phyloP scores from a whole-genome alignment of 2,113 vertebrate genomes.

The Gavia stellata region DNA sequence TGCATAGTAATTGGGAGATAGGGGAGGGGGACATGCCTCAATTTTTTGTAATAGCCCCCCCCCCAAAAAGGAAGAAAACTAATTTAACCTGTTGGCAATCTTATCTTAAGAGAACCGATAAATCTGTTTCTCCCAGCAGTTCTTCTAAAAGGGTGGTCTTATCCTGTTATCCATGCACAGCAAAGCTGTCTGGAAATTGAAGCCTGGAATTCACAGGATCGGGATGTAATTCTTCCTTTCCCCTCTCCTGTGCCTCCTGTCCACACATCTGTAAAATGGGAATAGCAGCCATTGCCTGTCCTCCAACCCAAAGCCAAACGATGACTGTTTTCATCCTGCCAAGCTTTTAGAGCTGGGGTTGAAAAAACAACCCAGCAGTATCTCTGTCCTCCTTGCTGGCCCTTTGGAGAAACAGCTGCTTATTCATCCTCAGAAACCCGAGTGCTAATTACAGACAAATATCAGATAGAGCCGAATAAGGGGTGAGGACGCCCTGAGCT shows the following conservation, averaged over 20 bases:
- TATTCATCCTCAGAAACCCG: not conserved
- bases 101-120: not conserved
- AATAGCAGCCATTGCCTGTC: not conserved
- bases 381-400: not conserved
- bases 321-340: not conserved
- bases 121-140: not conserved
- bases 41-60: not conserved
- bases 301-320: not conserved
- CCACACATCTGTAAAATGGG: not conserved
- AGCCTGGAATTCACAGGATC: not conserved
- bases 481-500: not conserved
- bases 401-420: not conserved
- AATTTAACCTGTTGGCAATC: not conserved
- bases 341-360: not conserved
- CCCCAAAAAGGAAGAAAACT: not conserved
- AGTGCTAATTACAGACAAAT: not conserved
- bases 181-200: not conserved
- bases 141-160: not conserved
- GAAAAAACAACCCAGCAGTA: not conserved
- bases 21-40: fast-evolving
- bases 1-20: not conserved
- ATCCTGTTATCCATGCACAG: not conserved
- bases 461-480: not conserved
- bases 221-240: not conserved
- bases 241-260: not conserved